Percentiles rank a stretch among this genome's conserved stretches.
Evolutionary conservation across 2,888 invertebrate species (phyloP).

Genomic region (Biston stratarius): DNA sequence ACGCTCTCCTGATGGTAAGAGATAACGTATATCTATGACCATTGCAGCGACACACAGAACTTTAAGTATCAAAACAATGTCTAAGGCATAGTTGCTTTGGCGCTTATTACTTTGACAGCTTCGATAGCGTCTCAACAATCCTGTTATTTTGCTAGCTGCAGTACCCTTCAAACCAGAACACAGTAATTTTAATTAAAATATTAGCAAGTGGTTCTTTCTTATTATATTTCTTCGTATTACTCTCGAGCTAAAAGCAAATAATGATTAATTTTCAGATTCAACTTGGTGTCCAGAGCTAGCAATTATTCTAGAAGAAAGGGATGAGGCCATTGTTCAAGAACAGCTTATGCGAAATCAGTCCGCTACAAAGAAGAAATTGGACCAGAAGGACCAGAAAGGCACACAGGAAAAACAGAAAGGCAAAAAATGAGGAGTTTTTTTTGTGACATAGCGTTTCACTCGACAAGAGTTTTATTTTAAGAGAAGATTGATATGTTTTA

Average conservation of each 20-base stretch:
- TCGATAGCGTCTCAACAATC: too few relatives aligned
- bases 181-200: too few relatives aligned
- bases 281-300: constrained; percentile 61
- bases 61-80: too few relatives aligned
- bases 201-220: too few relatives aligned
- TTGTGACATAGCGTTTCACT: constrained; percentile 12
- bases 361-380: constrained; percentile 66
- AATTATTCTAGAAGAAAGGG: constrained; percentile 64
- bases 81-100: too few relatives aligned
- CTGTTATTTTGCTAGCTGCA: too few relatives aligned
- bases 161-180: too few relatives aligned
- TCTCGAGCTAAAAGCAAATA: not conserved
- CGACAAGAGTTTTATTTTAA: constrained; percentile 36
- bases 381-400: constrained; percentile 56
- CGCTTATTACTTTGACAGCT: too few relatives aligned
- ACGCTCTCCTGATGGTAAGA: too few relatives aligned
- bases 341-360: constrained; percentile 57
- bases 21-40: too few relatives aligned
- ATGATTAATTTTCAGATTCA: constrained; percentile 55
- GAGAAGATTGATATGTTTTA: constrained; percentile 33
- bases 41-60: too few relatives aligned
- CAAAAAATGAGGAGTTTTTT: constrained; percentile 40
- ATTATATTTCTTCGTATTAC: too few relatives aligned
- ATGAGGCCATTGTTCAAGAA: constrained; percentile 66
- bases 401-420: constrained; percentile 55